Percentiles rank a stretch among this genome's conserved stretches.
Evolutionary conservation across 2,888 invertebrate species (phyloP).

Genomic region (Polymixis lichenea): DNA sequence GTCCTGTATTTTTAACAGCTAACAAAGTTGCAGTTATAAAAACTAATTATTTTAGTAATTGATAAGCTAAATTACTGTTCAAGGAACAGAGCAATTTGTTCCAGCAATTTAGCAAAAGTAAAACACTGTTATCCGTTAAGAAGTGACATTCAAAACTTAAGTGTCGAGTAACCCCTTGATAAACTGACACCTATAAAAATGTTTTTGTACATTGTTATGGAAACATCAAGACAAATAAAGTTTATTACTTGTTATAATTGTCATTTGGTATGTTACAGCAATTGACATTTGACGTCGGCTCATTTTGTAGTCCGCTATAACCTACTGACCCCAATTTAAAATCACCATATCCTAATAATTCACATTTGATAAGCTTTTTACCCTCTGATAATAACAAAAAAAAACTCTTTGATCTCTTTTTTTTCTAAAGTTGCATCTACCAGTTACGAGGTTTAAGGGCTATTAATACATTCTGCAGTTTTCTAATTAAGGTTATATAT

Average conservation of each 20-base stretch:
- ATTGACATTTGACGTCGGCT: constrained; percentile 58
- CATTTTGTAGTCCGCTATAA: constrained; percentile 31
- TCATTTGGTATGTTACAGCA: constrained; percentile 49
- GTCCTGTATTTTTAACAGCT: neutral
- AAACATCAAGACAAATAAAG: constrained; percentile 43
- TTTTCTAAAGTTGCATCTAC: constrained; percentile 37
- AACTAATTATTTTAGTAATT: constrained; percentile 19
- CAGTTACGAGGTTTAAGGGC: constrained; percentile 27
- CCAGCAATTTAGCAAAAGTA: constrained; percentile 21
- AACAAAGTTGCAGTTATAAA: constrained; percentile 18
- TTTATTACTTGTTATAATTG: constrained; percentile 52
- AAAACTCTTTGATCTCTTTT: constrained; percentile 62
- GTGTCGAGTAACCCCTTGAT: constrained; percentile 51
- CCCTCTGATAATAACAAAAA: constrained; percentile 32
- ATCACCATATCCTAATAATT: constrained; percentile 40
- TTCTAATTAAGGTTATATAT: constrained; percentile 1
- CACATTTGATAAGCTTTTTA: constrained; percentile 46
- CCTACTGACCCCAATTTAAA: constrained; percentile 59
- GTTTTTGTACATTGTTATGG: constrained; percentile 44
- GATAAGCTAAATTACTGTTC: constrained; percentile 34
- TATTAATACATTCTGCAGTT: constrained; percentile 4
- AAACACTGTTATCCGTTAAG: constrained; percentile 31
- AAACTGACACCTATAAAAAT: constrained; percentile 38
- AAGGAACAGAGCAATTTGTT: constrained; percentile 31
- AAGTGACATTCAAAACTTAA: constrained; percentile 29